Evolutionary conservation across 2,888 invertebrate species (phyloP), one percentile per base, ranked within the genome.

Genomic region (Brachypterus glaber): DNA sequence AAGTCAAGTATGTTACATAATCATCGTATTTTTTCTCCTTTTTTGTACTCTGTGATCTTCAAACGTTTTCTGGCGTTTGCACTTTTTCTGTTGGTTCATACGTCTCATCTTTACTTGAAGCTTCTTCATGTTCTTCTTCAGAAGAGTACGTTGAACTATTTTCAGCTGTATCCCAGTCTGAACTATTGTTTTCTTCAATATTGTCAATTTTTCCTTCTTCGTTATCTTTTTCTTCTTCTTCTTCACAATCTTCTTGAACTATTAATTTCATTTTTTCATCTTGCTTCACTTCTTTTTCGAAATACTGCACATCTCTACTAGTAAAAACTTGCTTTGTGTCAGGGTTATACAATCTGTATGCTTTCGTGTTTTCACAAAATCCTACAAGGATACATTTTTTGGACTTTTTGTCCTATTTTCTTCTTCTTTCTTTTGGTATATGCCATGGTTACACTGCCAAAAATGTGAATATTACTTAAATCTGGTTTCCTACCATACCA

Each of bases 401-500:
- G 5, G 42, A 35, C 17, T 43, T 43, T 37, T 31, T 43, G 15
- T 45, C 40, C 35, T 34, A 40, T 30, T 36, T 44, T 15, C 18
- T 12, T 27, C 37, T 33, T 18, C 36, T 41, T 15, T 35, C 29
- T 21, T 44, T 37, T n/a, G 44, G 37, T 9, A 44, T 18, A 37
- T 43, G 40, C 4, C 38, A 44, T 44, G n/a, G 34, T 39, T 3
- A 9, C 7, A 24, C 44, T 42, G 4, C 44, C 39, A 37, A 42
- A 44, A 17, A 42, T 42, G 17, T 31, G 33, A 8, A 44, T 11
- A 33, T n/a, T n/a, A n/a, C n/a, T n/a, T n/a, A n/a, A n/a, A n/a
- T n/a, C n/a, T n/a, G n/a, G n/a, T n/a, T n/a, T 44, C 11, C 33
- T 41, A 2, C 21, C 18, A 11, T 41, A 38, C 56, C 60, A 58